phyloP scores from a whole-genome alignment of 2,888 invertebrate species.

The Phaonia tiefii region DNA sequence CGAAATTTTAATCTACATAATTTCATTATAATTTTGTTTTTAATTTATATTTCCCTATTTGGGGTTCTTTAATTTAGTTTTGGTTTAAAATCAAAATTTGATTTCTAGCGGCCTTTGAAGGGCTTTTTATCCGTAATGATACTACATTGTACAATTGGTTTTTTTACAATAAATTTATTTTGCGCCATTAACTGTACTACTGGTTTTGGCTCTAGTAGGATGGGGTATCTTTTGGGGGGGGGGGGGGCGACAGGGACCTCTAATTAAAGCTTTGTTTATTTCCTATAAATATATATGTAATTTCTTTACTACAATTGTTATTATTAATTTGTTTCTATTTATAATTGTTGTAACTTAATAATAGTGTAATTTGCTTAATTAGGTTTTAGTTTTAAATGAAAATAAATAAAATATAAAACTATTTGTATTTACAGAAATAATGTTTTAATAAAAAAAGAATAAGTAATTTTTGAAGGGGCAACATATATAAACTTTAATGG shows the following conservation, averaged over 20 bases:
- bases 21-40: slow-evolving; percentile 29
- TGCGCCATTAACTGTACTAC: no score
- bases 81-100: slow-evolving; percentile 62
- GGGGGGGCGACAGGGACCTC: slow-evolving; percentile 49
- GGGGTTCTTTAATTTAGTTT: not conserved
- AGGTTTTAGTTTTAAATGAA: not conserved
- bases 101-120: slow-evolving; percentile 77
- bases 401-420: no score
- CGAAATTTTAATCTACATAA: slow-evolving; percentile 41
- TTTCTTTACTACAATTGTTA: slow-evolving; percentile 37
- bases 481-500: no score
- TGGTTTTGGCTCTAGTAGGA: slow-evolving; percentile 31
- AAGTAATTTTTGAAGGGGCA: no score
- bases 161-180: slow-evolving; percentile 59
- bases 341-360: not conserved
- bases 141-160: slow-evolving; percentile 69
- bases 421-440: not conserved
- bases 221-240: slow-evolving; percentile 38
- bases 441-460: no score
- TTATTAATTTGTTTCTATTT: slow-evolving; percentile 1
- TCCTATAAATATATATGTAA: slow-evolving; percentile 5
- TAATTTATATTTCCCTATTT: slow-evolving; percentile 56
- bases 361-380: not conserved
- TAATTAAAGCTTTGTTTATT: slow-evolving; percentile 47
- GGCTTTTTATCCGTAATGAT: slow-evolving; percentile 69